Evolutionary conservation across 2,113 vertebrate species (phyloP).

Genomic region (Anthoscopus minutus): DNA sequence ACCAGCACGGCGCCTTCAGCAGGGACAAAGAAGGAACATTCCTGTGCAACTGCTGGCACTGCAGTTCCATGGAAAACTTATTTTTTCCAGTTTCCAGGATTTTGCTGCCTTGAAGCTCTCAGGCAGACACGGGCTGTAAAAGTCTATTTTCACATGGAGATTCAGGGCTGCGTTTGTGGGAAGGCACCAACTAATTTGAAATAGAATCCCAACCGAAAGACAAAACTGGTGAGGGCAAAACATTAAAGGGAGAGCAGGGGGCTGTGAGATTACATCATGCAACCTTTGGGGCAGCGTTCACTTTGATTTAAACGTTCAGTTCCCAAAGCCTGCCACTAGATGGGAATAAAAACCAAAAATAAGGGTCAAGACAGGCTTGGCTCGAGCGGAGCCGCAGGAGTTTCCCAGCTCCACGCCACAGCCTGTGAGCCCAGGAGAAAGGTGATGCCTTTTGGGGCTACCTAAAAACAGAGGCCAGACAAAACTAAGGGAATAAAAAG

Average conservation of each 20-base stretch:
- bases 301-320: not conserved
- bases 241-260: not conserved
- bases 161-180: not conserved
- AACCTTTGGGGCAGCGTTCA: not conserved
- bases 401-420: not conserved
- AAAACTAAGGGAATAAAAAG: not conserved
- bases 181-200: not conserved
- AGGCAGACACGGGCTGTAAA: not conserved
- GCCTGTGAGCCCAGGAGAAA: not conserved
- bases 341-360: conserved; percentile 32
- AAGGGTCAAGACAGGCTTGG: not conserved
- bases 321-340: conserved; percentile 4
- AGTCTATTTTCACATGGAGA: accelerated
- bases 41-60: not conserved
- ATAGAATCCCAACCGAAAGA: not conserved
- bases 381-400: not conserved
- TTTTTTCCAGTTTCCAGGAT: too few species aligned
- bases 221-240: not conserved
- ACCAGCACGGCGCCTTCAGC: not conserved
- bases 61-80: too few species aligned
- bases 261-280: not conserved
- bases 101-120: not conserved
- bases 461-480: not conserved
- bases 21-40: not conserved
- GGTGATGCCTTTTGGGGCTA: not conserved